These are phyloP conservation scores for Pseudococcus viburni DNA, from an alignment of 2,888 invertebrate species.

Conservation along the genomic window DNA sequence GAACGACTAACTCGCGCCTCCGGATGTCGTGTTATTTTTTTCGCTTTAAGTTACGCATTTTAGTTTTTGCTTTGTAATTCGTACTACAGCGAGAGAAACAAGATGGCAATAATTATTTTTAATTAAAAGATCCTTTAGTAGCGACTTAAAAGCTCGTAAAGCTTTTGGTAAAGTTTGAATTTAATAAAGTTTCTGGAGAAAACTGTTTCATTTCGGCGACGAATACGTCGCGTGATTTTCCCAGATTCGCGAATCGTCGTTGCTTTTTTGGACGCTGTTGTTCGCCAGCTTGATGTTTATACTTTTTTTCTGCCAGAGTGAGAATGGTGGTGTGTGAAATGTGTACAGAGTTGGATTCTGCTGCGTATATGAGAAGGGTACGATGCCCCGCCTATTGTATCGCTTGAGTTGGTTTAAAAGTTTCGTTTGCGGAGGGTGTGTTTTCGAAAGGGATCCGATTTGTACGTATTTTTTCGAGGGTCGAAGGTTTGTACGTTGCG, in stretches of 20 bases:
- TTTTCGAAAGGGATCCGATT: constrained; percentile 9
- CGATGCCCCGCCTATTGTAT: constrained; percentile 1
- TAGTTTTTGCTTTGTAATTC: constrained; percentile 50
- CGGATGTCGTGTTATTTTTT: neutral
- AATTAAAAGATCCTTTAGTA: constrained; percentile 52
- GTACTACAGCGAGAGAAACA: neutral
- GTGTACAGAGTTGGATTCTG: neutral
- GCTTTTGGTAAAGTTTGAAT: constrained; percentile 56
- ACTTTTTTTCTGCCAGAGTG: no score
- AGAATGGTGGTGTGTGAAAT: neutral
- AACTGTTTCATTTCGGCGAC: neutral
- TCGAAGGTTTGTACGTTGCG: neutral
- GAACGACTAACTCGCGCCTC: neutral
- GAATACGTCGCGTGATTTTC: neutral
- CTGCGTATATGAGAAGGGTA: constrained; percentile 1
- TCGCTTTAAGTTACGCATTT: constrained; percentile 39
- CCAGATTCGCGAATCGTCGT: neutral
- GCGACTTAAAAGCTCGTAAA: constrained; percentile 50
- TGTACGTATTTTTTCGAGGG: neutral
- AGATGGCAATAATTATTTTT: constrained; percentile 54
- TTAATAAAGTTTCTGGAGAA: constrained; percentile 40
- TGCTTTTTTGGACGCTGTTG: neutral
- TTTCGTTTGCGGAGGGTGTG: neutral
- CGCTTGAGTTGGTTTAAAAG: constrained; percentile 2
- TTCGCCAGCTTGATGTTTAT: no score